These are phyloP conservation scores for Drosophila navojoa DNA, from an alignment of 1,140 invertebrate species.

Conservation along the genomic window DNA sequence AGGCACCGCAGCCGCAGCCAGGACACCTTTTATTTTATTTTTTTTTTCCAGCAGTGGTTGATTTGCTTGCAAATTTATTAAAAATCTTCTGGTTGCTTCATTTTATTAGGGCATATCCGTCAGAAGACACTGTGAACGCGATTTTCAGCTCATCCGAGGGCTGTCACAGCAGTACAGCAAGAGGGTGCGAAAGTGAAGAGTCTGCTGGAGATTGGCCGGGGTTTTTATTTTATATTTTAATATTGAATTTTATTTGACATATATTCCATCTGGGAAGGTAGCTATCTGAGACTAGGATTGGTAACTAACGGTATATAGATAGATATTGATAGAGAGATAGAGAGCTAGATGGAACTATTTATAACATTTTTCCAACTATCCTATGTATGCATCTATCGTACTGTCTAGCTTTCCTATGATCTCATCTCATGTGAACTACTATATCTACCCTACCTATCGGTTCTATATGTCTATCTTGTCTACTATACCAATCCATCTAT, in stretches of 20 bases:
- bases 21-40: constrained; percentile 51
- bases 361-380: too few relatives aligned
- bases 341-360: too few relatives aligned
- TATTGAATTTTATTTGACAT: too few relatives aligned
- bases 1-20: constrained; percentile 20
- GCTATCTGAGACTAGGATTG: too few relatives aligned
- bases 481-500: not conserved
- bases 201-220: not conserved
- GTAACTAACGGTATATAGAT: too few relatives aligned
- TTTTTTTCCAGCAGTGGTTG: constrained; percentile 64
- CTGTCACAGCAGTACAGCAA: not conserved
- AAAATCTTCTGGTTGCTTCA: constrained; percentile 76
- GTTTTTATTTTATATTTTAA: not conserved
- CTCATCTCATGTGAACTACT: too few relatives aligned
- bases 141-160: constrained; percentile 4
- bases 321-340: too few relatives aligned
- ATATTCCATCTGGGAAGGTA: too few relatives aligned
- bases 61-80: constrained; percentile 80
- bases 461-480: not conserved
- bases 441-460: too few relatives aligned
- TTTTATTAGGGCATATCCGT: constrained; percentile 74
- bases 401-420: not conserved
- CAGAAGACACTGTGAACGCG: constrained; percentile 44
- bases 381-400: not conserved
- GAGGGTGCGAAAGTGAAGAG: not conserved